Evolutionary conservation across 2,888 invertebrate species (phyloP), one percentile per base, ranked within the genome.

Genomic region (Deilephila elpenor): DNA sequence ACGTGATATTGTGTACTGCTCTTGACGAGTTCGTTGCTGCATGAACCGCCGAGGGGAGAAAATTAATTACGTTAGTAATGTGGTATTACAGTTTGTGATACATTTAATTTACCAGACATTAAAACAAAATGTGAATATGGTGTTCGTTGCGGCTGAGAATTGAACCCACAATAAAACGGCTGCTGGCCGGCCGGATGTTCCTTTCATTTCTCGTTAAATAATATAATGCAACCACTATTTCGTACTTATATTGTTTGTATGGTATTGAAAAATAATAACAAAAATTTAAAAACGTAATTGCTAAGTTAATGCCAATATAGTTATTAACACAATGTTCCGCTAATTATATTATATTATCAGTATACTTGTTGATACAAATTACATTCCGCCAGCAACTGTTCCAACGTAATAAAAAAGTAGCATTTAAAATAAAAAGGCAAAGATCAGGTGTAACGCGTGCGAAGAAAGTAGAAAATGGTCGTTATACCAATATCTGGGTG

Each of bases 391-490:
- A 56, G 4, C 56, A 56, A 56, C n/a, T 56, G n/a, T 56, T 56
- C 19, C 56, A 56, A 0, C 0, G 6, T 3, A 56, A 56, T 56
- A 56, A 56, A 56, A n/a, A 56, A n/a, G 32, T 32, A 17, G 56
- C 1, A 1, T n/a, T 56, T n/a, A 56, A n/a, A 56, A 17, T n/a
- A 56, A n/a, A 56, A 56, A 56, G 44, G 44, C n/a, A 56, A 56
- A 56, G 17, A 56, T 56, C 34, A 62, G 32, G 11, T 61, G 29
- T 61, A 19, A 64, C 67, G 25, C 25, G 62, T 8, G 5, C 53
- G 37, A 64, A 72, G 62, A 64, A 59, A 73, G 70, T 44, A 37
- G 53, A 56, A 67, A 59, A 67, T 44, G 53, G 44, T 67, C 51
- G 44, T 67, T 67, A 5, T 51, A 51, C 67, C 51, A 25, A 67